phyloP scores from a whole-genome alignment of 2,113 vertebrate genomes.

The Phrynosoma platyrhinos region DNA sequence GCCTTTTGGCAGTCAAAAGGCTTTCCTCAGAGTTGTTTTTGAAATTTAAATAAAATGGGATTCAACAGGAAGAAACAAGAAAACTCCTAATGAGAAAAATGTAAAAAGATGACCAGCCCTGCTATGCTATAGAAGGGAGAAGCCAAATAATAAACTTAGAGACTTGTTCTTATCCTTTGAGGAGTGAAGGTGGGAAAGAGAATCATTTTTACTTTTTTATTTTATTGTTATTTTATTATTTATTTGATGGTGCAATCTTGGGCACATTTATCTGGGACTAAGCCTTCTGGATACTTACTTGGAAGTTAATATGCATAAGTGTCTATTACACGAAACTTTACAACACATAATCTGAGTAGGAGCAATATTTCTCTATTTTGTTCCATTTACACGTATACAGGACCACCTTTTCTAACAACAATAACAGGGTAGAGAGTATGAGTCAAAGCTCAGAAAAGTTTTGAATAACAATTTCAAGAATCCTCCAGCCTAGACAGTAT shows the following conservation, averaged over 20 bases:
- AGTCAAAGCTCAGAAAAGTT: too few species aligned
- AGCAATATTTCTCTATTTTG: neutral
- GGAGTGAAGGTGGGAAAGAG: neutral
- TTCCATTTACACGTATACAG: neutral
- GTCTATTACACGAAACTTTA: neutral
- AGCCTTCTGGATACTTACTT: neutral
- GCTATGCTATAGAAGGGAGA: neutral
- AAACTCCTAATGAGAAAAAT: neutral
- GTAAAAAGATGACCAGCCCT: neutral
- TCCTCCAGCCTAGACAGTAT: too few species aligned
- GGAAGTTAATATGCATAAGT: neutral
- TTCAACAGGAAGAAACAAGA: neutral
- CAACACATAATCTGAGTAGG: neutral
- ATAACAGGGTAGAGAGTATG: too few species aligned
- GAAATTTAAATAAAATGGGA: neutral
- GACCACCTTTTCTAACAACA: neutral
- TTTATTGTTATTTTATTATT: too few species aligned
- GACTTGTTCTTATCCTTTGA: neutral
- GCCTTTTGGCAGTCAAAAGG: neutral
- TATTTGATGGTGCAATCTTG: too few species aligned
- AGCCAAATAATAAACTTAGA: neutral
- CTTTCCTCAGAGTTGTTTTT: neutral
- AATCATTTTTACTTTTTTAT: neutral
- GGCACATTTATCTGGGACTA: too few species aligned
- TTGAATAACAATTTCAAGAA: too few species aligned